Evolutionary conservation across 2,113 vertebrate species (phyloP).

Genomic region (Nasalis larvatus): DNA sequence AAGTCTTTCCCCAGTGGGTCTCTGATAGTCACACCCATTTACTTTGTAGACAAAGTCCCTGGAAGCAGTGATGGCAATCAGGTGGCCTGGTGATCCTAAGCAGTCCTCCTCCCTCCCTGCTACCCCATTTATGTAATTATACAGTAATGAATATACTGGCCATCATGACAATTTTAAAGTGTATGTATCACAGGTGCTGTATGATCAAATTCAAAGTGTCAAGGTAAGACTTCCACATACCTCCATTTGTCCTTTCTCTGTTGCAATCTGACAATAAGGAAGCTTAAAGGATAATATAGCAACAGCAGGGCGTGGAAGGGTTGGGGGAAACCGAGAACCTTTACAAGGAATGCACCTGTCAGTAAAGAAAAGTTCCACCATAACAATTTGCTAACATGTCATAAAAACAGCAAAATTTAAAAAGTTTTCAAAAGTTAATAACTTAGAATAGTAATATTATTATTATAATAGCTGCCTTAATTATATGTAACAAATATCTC

Average conservation of each 20-base stretch:
- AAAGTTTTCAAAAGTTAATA: background rate
- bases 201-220: background rate
- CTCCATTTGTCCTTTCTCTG: constrained; percentile 99
- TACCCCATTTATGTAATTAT: background rate
- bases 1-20: background rate
- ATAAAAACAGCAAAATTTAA: background rate
- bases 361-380: constrained; percentile 7
- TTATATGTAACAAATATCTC: background rate
- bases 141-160: background rate
- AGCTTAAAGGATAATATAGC: constrained; percentile 92
- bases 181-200: background rate
- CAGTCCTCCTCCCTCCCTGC: background rate
- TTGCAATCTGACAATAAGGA: constrained; percentile 93
- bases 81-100: background rate
- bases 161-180: background rate
- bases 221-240: constrained; percentile 82
- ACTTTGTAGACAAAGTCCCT: background rate
- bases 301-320: constrained; percentile 94
- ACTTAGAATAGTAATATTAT: background rate
- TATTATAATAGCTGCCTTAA: background rate
- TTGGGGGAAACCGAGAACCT: constrained; percentile 95
- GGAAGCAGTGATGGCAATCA: background rate
- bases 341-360: constrained; percentile 98
- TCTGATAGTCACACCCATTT: background rate
- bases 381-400: background rate